Evolutionary conservation across 2,888 invertebrate genomes (phyloP), one percentile per base, ranked within the genome.

Genomic region (Melangyna quadrimaculata): DNA sequence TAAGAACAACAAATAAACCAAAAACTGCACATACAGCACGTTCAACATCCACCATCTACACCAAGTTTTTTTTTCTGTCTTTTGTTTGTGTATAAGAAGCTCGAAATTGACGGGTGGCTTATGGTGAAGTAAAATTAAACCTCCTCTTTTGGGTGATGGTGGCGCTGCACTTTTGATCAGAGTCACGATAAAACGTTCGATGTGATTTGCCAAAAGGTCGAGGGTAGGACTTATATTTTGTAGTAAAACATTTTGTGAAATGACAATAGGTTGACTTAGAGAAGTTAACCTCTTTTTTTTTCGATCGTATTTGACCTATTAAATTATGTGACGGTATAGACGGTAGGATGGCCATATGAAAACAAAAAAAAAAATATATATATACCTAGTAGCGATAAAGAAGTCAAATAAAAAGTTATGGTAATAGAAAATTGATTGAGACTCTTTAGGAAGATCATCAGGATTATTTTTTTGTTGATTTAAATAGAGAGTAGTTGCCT

Each of bases 171-270:
- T 63, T 72, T 72, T 80, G 80, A 80, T 86, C 80, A 73, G 70
- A 81, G 86, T 86, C 86, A 86, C 86, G 86, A 86, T 86, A 86
- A 65, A 86, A 86, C 78, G 80, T 63, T 80, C 80, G 72, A 80
- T 86, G 63, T 78, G 80, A 86, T 86, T 86, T 86, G 86, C 77
- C 69, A 80, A 86, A 86, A 86, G 86, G 86, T 86, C 86, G 86
- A 86, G 86, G 80, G 77, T 78, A 86, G 69, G 73, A 86, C 77
- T 69, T 77, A 14, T 9, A 70, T 86, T 57, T 72, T 73, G 77
- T 86, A 81, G 86, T 86, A 73, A 84, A 86, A 86, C 86, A 86
- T 86, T 86, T 80, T 86, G 59, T 77, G 77, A 80, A 86, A 86
- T 86, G 86, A 86, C 86, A 86, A 86, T 80, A 80, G 84, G 71